A percentile compares a stretch with the other conserved stretches of the same genome.
These are phyloP conservation scores for Agelastica alni DNA, from an alignment of 2,888 invertebrate species.

Conservation along the genomic window DNA sequence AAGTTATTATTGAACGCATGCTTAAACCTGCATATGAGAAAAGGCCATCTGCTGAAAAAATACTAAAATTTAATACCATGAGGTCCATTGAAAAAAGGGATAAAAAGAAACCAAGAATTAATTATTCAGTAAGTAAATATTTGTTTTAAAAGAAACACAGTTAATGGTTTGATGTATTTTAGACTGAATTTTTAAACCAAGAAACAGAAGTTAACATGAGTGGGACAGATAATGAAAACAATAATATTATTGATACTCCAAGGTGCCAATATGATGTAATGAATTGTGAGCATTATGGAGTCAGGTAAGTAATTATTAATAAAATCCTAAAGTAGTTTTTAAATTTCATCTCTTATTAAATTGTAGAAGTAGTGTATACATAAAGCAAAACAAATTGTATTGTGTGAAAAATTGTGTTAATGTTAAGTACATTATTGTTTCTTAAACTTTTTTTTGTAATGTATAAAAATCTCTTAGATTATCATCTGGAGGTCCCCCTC, in stretches of 20 bases:
- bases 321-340: not conserved
- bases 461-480: constrained; percentile 3
- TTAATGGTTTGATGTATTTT: too few relatives aligned
- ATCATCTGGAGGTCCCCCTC: not conserved
- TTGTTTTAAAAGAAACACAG: too few relatives aligned
- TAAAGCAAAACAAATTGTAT: too few relatives aligned
- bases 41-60: constrained; percentile 39
- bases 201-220: constrained; percentile 1
- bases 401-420: not conserved
- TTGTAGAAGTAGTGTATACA: too few relatives aligned
- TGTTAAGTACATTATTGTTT: not conserved
- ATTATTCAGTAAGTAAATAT: constrained; percentile 40
- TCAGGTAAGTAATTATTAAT: constrained; percentile 13
- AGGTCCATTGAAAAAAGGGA: constrained; percentile 37
- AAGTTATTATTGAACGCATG: constrained; percentile 40
- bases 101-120: constrained; percentile 30
- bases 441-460: not conserved
- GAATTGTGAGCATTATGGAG: constrained; percentile 5
- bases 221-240: constrained; percentile 22
- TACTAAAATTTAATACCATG: constrained; percentile 35
- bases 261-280: constrained; percentile 10
- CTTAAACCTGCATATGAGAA: constrained; percentile 32
- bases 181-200: constrained; percentile 10
- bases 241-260: constrained; percentile 29
- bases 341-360: not conserved